phyloP scores from a whole-genome alignment of 2,797 vertebrate species.

The Acanthurus lineatus region DNA sequence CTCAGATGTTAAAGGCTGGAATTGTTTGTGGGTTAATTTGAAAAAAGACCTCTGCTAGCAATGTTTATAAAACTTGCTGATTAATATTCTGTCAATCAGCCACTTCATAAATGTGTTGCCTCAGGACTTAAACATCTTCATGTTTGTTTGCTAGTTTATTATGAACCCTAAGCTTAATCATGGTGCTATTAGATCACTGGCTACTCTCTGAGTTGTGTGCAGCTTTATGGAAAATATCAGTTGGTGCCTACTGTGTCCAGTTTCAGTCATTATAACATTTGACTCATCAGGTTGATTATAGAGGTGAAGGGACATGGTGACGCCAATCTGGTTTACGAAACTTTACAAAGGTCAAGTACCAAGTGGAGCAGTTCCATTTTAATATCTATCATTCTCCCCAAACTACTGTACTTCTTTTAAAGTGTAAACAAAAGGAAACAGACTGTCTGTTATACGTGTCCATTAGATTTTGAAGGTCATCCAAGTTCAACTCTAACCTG shows the following conservation, averaged over 20 bases:
- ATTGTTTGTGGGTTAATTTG: background rate
- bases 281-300: constrained; percentile 34
- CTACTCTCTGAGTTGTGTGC: background rate
- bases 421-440: background rate
- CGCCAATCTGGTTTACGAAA: background rate
- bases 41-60: no score
- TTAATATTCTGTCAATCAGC: background rate
- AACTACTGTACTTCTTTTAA: constrained; percentile 10
- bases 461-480: background rate
- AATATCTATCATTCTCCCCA: background rate
- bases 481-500: background rate
- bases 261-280: constrained; percentile 9
- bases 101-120: background rate
- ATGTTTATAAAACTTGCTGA: background rate
- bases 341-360: background rate
- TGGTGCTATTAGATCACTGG: background rate
- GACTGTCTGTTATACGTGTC: background rate
- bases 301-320: background rate
- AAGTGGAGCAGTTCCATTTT: background rate
- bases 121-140: background rate
- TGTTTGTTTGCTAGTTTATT: background rate
- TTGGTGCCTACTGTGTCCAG: background rate
- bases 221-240: constrained; percentile 1
- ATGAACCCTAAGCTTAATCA: background rate
- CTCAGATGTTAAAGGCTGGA: background rate